Conservation (phyloP, 1,140 invertebrate genomes). For the Drosophila sucinea region DNA sequence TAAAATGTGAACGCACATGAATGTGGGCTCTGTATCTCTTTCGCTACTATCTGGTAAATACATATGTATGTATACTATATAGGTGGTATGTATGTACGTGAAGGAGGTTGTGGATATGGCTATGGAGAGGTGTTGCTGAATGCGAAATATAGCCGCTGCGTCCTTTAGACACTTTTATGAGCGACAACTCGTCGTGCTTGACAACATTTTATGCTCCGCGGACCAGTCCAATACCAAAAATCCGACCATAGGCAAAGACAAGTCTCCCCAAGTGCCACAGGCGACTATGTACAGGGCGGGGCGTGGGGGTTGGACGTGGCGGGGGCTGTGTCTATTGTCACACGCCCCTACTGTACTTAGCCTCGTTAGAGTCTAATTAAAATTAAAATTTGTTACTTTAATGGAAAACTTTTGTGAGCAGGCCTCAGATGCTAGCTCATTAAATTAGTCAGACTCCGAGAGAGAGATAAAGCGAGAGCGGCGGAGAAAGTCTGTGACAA, state of each 20-base stretch:
- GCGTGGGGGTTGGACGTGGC: background rate
- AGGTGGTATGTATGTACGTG: constrained; percentile 6
- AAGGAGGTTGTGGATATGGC: background rate
- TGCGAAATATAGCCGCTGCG: constrained; percentile 54
- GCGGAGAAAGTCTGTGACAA: constrained; percentile 19
- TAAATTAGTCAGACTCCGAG: constrained; percentile 47
- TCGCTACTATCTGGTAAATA: constrained; percentile 11
- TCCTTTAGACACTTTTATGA: constrained; percentile 65
- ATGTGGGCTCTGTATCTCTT: constrained; percentile 16
- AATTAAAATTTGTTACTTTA: constrained; percentile 77
- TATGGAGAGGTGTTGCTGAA: constrained; percentile 62
- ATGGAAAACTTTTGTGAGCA: constrained; percentile 67
- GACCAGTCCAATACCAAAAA: constrained; percentile 18
- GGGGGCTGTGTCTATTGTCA: constrained; percentile 22
- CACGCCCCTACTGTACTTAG: constrained; percentile 26
- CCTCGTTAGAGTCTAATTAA: constrained; percentile 76
- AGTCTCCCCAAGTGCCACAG: constrained; percentile 1
- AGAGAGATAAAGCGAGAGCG: background rate
- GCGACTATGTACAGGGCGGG: constrained; percentile 19
- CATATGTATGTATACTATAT: background rate
- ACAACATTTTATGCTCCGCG: constrained; percentile 65
- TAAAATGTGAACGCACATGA: constrained; percentile 68
- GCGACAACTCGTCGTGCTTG: constrained; percentile 61
- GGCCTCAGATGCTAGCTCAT: constrained; percentile 47
- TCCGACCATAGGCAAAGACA: constrained; percentile 5